A percentile compares a stretch with the other conserved stretches of the same genome.
Evolutionary conservation across 64 coral and sea anemone species (phyloP).

Genomic region (Acropora yongei): DNA sequence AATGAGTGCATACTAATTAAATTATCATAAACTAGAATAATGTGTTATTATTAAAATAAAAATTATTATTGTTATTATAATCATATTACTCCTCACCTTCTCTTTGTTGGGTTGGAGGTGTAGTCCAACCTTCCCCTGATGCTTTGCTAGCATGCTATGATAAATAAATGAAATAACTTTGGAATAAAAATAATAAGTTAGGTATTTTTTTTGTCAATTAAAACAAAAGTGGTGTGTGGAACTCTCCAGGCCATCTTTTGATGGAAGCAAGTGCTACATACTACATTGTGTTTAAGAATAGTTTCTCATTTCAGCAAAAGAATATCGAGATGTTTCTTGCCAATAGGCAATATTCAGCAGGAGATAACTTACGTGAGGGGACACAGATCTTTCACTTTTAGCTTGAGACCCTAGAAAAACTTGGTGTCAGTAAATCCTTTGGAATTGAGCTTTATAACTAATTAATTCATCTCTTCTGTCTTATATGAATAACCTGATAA

Average conservation of each 20-base stretch:
- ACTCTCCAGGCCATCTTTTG: too few species aligned
- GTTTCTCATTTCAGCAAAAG: too few species aligned
- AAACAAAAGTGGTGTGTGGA: too few species aligned
- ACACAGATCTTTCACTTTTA: conserved; percentile 23
- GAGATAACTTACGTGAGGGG: conserved; percentile 10
- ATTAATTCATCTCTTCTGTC: too few species aligned
- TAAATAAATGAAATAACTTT: neutral
- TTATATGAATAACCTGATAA: conserved; percentile 7
- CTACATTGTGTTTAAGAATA: too few species aligned
- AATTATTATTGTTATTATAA: too few species aligned
- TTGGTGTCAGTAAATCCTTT: neutral
- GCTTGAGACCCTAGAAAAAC: neutral
- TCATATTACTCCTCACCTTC: conserved; percentile 22
- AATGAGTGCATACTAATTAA: too few species aligned
- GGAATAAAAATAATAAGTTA: neutral
- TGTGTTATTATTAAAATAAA: too few species aligned
- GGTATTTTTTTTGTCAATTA: too few species aligned
- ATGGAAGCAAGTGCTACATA: too few species aligned
- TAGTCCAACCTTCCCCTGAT: neutral
- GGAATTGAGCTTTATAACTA: neutral
- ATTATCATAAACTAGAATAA: neutral
- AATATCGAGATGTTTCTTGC: neutral
- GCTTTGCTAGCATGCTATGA: neutral
- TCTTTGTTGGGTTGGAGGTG: neutral
- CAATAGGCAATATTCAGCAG: neutral